Evolutionary conservation across 2,113 vertebrate genomes (phyloP), one percentile per base, ranked within the genome.

Genomic region (Hemibates koningsi): DNA sequence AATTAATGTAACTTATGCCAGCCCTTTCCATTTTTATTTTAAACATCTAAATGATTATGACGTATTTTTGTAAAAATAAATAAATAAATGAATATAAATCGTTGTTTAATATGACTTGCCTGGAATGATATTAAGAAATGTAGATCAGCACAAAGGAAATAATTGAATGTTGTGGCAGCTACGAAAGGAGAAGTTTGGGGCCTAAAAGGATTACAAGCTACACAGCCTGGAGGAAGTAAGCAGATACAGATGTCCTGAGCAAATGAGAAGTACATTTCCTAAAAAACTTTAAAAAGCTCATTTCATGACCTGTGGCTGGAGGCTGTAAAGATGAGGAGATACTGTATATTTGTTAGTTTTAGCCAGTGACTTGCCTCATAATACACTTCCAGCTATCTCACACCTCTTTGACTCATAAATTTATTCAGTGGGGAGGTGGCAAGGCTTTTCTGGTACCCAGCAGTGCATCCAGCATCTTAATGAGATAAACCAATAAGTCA

Each of bases 401-500:
- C 32, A 29, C 2, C 27, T 61, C 76, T 80, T 80, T 88, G 85
- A 76, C 66, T 59, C 71, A 54, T 79, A 83, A 57, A 91, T 92
- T 2, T 86, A 11, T 66, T 50, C n/a, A 59, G 14, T 66, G 54
- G 57, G 61, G 56, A 82, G 17, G 57, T 73, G 68, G 76, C 63
- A 21, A 52, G 7, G 29, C 81, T 52, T 17, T 86, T 84, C 54
- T 86, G 48, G 82, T 59, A 29, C 82, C 86, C 50, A 12, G 3
- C 32, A 78, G 57, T 88, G 88, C 83, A 81, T 85, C 68, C 85
- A 78, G 88, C 84, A 86, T 89, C 78, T 79, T 90, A 91, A 94
- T 93, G 93, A 94, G 85, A 89, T 71, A 57, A 57, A 83, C 85
- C 80, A 95, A 92, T 93, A 86, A 91, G 61, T 76, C 88, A 66